These are phyloP conservation scores for Hemichromis elongatus DNA, from an alignment of 2,113 vertebrate species.

Conservation along the genomic window DNA sequence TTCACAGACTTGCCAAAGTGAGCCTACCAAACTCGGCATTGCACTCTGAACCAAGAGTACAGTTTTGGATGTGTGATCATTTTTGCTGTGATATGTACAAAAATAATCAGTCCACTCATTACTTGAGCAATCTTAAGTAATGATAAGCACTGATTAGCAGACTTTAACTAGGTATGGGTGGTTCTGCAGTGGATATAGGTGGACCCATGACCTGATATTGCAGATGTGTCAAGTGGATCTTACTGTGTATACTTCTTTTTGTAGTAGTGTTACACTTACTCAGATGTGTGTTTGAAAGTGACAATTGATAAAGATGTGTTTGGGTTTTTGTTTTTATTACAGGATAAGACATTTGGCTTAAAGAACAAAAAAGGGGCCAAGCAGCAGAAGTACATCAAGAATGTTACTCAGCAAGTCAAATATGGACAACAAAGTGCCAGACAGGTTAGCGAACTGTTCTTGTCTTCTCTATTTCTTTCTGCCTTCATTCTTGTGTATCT, in stretches of 20 bases:
- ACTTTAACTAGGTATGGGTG: background rate
- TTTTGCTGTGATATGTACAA: background rate
- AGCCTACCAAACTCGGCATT: background rate
- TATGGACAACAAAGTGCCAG: constrained; percentile 85
- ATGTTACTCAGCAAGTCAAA: constrained; percentile 95
- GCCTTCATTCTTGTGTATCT: background rate
- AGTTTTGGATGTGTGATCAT: background rate
- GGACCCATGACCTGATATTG: background rate
- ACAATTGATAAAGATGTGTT: background rate
- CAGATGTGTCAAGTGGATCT: background rate
- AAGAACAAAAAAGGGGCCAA: constrained; percentile 99
- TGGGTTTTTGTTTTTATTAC: background rate
- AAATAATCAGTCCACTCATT: background rate
- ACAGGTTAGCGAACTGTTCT: constrained; percentile 66
- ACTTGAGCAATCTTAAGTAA: too few relatives aligned
- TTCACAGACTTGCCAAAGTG: background rate
- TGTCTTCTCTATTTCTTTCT: background rate
- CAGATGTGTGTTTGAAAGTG: background rate
- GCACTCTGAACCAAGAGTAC: background rate
- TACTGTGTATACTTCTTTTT: background rate
- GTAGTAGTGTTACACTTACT: background rate
- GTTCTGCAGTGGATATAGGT: background rate
- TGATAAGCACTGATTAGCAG: background rate
- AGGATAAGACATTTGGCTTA: constrained; percentile 98
- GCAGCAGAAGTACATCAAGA: constrained; percentile 98